Conservation (phyloP, 2,797 vertebrate genomes). For the Lemur catta region DNA sequence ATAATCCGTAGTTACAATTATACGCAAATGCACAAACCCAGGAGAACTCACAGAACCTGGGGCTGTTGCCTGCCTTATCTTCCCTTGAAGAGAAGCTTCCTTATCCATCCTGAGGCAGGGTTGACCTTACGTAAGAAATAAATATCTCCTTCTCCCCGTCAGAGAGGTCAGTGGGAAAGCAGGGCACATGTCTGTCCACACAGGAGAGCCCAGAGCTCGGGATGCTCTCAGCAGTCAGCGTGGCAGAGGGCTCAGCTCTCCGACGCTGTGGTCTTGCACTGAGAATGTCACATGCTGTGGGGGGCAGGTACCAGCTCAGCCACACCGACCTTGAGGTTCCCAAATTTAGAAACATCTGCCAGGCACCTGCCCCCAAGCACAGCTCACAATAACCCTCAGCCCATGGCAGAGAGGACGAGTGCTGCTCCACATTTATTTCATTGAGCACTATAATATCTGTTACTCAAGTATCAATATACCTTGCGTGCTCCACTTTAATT, state of each 20-base stretch:
- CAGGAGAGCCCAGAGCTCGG: background rate
- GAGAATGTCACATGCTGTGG: fast-evolving
- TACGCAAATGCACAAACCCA: too few species aligned
- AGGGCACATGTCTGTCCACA: background rate
- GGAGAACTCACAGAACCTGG: background rate
- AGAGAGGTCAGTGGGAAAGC: conserved; percentile 34
- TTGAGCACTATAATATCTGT: too few species aligned
- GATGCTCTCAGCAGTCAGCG: too few species aligned
- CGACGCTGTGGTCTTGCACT: too few species aligned
- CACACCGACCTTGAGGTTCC: fast-evolving
- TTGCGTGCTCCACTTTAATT: background rate
- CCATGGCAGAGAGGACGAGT: background rate
- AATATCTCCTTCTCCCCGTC: background rate
- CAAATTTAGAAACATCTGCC: background rate
- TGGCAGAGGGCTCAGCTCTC: too few species aligned
- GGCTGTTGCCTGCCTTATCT: fast-evolving
- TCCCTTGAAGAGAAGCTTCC: background rate
- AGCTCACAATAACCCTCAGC: too few species aligned
- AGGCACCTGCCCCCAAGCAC: fast-evolving
- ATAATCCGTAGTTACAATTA: background rate
- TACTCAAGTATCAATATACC: background rate
- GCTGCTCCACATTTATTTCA: too few species aligned
- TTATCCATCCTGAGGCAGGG: background rate
- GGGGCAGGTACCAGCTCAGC: background rate
- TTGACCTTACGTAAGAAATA: background rate